A percentile compares a stretch with the other conserved stretches of the same genome.
phyloP scores from a whole-genome alignment of 2,888 invertebrate species.

The Paralinhomoeus sp. region DNA sequence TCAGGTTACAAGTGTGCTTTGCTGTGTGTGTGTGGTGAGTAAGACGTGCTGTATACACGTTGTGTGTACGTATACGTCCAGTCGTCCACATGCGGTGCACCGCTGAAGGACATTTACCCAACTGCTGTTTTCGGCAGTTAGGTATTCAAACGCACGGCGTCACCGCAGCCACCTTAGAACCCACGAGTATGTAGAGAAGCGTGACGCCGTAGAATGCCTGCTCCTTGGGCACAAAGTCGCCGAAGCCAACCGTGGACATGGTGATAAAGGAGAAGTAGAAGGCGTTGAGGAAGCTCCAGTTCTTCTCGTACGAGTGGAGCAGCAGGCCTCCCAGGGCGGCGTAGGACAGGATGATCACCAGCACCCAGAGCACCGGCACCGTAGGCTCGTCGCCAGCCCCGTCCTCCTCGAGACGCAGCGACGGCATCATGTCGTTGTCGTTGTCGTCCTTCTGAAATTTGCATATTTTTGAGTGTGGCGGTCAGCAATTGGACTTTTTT shows the following conservation, averaged over 20 bases:
- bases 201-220: constrained; percentile 4
- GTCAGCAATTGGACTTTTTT: no score
- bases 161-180: no score
- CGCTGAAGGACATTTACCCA: no score
- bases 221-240: constrained; percentile 3
- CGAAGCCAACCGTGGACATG: constrained; percentile 6
- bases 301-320: neutral
- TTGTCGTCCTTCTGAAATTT: no score
- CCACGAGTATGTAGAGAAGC: constrained; percentile 3
- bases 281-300: constrained; percentile 4
- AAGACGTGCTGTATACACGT: no score
- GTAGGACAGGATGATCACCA: constrained; percentile 5
- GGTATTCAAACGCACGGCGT: no score
- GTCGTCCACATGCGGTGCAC: no score
- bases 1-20: no score
- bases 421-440: neutral
- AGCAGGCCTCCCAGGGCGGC: constrained; percentile 4
- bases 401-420: neutral
- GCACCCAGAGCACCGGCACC: constrained; percentile 1
- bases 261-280: constrained; percentile 4
- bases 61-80: no score
- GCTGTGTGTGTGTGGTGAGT: no score
- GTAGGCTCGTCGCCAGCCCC: neutral
- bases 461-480: no score
- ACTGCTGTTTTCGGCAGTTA: no score